These are phyloP conservation scores for Parnassius smintheus DNA, from an alignment of 2,888 invertebrate species.

Conservation along the genomic window DNA sequence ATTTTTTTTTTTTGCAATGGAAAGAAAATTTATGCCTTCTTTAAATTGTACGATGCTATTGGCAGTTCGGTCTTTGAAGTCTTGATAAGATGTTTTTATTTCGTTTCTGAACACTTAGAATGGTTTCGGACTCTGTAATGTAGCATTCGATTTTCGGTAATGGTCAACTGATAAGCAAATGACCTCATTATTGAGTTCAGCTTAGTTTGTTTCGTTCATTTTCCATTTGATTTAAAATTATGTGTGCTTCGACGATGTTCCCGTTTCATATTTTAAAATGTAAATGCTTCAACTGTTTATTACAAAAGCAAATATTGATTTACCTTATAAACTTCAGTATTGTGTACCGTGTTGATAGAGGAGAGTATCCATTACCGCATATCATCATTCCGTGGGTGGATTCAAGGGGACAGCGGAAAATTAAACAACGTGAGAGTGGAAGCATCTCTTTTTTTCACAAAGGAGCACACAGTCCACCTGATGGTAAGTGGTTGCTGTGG, in stretches of 20 bases:
- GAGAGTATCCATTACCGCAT: no score
- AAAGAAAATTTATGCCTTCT: slow-evolving; percentile 70
- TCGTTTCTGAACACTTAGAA: slow-evolving; percentile 56
- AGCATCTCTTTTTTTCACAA: no score
- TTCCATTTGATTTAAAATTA: slow-evolving; percentile 44
- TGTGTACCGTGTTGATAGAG: no score
- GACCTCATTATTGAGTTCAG: slow-evolving; percentile 72
- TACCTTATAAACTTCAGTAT: no score
- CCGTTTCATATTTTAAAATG: slow-evolving; percentile 15
- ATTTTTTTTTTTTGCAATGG: slow-evolving; percentile 67
- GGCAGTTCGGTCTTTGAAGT: slow-evolving; percentile 58
- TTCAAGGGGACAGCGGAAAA: no score
- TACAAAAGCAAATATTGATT: no score
- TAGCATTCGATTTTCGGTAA: slow-evolving; percentile 79
- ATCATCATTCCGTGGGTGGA: no score
- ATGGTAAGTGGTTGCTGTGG: no score
- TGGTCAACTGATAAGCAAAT: slow-evolving; percentile 81
- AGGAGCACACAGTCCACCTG: no score
- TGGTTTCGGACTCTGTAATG: slow-evolving; percentile 73
- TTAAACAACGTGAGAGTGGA: no score
- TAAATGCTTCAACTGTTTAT: not conserved
- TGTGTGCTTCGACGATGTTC: not conserved
- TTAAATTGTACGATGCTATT: slow-evolving; percentile 68
- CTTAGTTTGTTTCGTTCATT: slow-evolving; percentile 70
- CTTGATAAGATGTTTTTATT: slow-evolving; percentile 76